Percentiles rank a stretch among this genome's conserved stretches.
Evolutionary conservation across 2,797 vertebrate species (phyloP).

Genomic region (Betta splendens): DNA sequence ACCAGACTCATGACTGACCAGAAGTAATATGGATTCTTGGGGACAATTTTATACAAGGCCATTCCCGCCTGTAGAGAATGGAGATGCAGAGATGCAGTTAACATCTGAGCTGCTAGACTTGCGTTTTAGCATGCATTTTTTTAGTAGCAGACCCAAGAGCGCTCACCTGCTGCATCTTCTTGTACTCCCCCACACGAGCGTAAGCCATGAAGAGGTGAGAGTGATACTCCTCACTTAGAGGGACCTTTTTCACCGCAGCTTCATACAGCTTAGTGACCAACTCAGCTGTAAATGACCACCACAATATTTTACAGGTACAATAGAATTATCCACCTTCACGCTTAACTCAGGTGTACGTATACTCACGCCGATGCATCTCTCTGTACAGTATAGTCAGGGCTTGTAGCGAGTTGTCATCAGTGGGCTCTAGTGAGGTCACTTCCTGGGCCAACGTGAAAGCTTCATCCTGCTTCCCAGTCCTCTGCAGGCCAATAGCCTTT

Average conservation of each 20-base stretch:
- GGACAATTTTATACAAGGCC: constrained; percentile 98
- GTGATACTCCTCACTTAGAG: constrained; percentile 96
- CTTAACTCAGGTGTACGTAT: background rate
- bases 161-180: constrained; percentile 99
- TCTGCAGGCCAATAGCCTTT: constrained; percentile 96
- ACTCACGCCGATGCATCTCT: constrained; percentile 92
- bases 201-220: constrained; percentile 99
- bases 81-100: constrained; percentile 23
- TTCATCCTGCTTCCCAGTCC: constrained; percentile 96
- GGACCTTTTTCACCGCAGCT: constrained; percentile 96
- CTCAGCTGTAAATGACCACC: constrained; percentile 84
- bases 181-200: constrained; percentile 96
- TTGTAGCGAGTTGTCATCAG: constrained; percentile 97
- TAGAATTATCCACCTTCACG: background rate
- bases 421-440: constrained; percentile 93
- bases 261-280: constrained; percentile 97
- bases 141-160: background rate
- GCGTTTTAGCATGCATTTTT: background rate
- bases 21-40: constrained; percentile 99
- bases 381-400: constrained; percentile 97
- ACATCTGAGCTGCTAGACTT: background rate
- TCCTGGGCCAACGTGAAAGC: constrained; percentile 94
- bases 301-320: background rate
- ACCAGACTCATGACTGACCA: constrained; percentile 99
- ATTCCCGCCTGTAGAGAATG: constrained; percentile 89